These are phyloP conservation scores for Drosophila leonis DNA, from an alignment of 2,888 invertebrate genomes.

Conservation along the genomic window DNA sequence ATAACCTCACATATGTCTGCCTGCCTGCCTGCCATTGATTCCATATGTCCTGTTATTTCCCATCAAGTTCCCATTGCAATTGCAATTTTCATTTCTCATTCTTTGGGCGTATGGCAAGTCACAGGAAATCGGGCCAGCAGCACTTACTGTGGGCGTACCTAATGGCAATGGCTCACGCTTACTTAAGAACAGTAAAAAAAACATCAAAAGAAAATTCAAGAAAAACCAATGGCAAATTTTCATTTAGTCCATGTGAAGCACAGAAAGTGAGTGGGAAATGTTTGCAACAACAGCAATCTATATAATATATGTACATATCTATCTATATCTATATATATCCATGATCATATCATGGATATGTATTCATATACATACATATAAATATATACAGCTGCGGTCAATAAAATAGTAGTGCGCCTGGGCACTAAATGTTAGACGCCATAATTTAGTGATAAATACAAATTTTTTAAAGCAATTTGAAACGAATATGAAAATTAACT, in stretches of 20 bases:
- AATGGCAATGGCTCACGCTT: constrained; percentile 13
- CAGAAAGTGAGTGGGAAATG: neutral
- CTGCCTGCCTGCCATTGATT: neutral
- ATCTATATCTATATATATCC: no score
- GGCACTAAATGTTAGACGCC: no score
- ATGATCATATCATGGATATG: no score
- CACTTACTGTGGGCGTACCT: constrained; percentile 9
- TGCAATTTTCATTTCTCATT: neutral
- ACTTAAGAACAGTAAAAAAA: neutral
- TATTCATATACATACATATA: no score
- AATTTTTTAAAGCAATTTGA: no score
- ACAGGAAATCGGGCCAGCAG: neutral
- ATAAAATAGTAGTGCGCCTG: no score
- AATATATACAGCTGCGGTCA: no score
- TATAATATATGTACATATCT: neutral
- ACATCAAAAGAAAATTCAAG: neutral
- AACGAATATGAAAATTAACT: no score
- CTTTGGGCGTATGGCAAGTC: constrained; percentile 1
- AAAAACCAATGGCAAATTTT: neutral
- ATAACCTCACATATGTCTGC: neutral
- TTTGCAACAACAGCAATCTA: neutral
- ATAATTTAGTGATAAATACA: no score
- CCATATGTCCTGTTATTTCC: constrained; percentile 12
- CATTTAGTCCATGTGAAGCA: constrained; percentile 6
- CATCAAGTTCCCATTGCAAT: neutral